These are phyloP conservation scores for Anseranas semipalmata DNA, from an alignment of 2,113 vertebrate species.

Conservation along the genomic window DNA sequence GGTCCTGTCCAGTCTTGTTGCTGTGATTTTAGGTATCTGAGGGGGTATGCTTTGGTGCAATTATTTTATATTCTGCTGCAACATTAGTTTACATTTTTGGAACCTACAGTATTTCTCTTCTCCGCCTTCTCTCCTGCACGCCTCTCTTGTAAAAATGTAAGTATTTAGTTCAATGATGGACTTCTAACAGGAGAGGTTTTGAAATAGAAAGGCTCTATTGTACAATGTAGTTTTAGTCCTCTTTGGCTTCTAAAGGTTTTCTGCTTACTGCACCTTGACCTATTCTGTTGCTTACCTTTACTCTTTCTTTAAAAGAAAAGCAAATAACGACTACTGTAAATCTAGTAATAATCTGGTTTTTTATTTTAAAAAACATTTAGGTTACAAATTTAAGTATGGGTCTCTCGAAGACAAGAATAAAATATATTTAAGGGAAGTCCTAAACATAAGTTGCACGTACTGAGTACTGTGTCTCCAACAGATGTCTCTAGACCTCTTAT, in stretches of 20 bases:
- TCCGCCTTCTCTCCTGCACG: slow-evolving; percentile 71
- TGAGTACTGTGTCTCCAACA: background rate
- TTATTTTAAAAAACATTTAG: background rate
- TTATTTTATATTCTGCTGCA: slow-evolving; percentile 73
- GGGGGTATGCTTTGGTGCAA: slow-evolving; percentile 74
- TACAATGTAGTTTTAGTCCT: slow-evolving; percentile 12
- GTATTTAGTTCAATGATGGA: slow-evolving; percentile 68
- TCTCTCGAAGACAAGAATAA: background rate
- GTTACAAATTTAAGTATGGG: background rate
- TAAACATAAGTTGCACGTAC: background rate
- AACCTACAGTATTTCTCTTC: slow-evolving; percentile 75
- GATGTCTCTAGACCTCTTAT: background rate
- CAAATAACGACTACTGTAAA: background rate
- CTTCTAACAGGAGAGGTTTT: slow-evolving; percentile 68
- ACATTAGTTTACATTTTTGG: slow-evolving; percentile 76
- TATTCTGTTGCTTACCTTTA: slow-evolving; percentile 62
- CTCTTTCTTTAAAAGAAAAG: slow-evolving; percentile 19
- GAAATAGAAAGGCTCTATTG: slow-evolving; percentile 56
- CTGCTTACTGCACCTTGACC: slow-evolving; percentile 52
- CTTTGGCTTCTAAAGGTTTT: slow-evolving; percentile 43
- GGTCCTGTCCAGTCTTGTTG: slow-evolving; percentile 75
- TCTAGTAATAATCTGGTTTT: background rate
- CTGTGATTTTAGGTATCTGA: slow-evolving; percentile 75
- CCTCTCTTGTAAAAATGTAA: slow-evolving; percentile 75
- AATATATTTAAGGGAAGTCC: background rate